Evolutionary conservation across 2,888 invertebrate genomes (phyloP).

Genomic region (Plagodis pulveraria): DNA sequence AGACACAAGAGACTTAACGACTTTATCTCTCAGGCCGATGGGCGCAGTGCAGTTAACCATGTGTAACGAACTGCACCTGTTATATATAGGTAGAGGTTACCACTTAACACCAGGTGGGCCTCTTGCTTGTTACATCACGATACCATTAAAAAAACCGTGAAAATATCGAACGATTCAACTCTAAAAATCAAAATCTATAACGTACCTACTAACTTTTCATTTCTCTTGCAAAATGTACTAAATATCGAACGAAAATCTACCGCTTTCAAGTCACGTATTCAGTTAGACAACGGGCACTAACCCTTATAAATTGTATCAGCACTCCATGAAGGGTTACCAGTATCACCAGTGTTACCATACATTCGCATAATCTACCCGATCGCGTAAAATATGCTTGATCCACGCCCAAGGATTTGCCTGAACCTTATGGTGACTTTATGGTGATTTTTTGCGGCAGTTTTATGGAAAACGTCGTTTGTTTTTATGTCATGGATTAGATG

Average conservation of each 20-base stretch:
- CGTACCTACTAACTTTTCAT: no score
- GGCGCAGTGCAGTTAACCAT: no score
- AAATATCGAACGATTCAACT: no score
- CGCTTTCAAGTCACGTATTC: slow-evolving; percentile 19
- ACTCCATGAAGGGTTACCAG: slow-evolving; percentile 54
- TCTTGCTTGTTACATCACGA: no score
- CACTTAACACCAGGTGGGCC: no score
- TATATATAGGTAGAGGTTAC: no score
- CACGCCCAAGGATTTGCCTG: slow-evolving; percentile 55
- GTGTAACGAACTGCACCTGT: no score
- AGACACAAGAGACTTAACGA: no score
- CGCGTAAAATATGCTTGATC: slow-evolving; percentile 59
- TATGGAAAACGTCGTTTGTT: slow-evolving; percentile 54
- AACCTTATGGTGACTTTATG: slow-evolving; percentile 49
- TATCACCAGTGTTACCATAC: slow-evolving; percentile 22
- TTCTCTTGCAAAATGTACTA: neutral
- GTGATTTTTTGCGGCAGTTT: slow-evolving; percentile 51
- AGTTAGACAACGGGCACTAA: slow-evolving; percentile 43
- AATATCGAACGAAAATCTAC: neutral
- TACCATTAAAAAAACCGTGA: no score
- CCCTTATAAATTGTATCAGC: slow-evolving; percentile 42
- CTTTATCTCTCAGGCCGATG: no score
- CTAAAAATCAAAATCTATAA: no score
- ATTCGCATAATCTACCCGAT: slow-evolving; percentile 54
- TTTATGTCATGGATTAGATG: slow-evolving; percentile 62